Evolutionary conservation across 2,888 invertebrate genomes (phyloP).

Genomic region (Sarcophaga rosellei): DNA sequence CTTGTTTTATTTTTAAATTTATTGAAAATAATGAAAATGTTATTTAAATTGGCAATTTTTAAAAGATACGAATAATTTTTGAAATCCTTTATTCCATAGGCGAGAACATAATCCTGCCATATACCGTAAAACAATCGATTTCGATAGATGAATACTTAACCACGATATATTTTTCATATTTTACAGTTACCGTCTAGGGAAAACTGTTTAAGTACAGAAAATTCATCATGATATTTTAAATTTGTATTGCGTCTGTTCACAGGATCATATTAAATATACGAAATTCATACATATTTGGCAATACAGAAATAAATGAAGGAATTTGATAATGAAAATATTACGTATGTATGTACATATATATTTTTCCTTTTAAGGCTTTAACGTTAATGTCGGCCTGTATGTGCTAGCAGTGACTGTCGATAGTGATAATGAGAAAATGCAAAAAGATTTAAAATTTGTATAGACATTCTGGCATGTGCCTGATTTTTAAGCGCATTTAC

Average conservation of each 20-base stretch:
- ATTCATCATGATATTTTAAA: not conserved
- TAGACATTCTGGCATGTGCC: not conserved
- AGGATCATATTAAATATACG: not conserved
- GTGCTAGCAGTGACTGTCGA: no score
- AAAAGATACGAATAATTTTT: no score
- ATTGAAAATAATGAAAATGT: no score
- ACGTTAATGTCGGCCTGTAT: no score
- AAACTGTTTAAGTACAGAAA: not conserved
- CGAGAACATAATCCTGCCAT: no score
- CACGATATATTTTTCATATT: not conserved
- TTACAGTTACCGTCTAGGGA: not conserved
- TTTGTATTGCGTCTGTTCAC: not conserved
- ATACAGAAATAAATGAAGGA: not conserved
- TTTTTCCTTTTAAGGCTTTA: no score
- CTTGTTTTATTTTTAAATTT: no score
- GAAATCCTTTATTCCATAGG: no score
- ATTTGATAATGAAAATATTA: not conserved
- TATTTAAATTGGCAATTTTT: no score
- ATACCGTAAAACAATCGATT: no score
- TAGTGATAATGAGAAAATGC: no score
- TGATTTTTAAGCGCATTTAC: not conserved
- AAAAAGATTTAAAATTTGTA: not conserved
- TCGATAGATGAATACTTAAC: no score
- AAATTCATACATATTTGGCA: not conserved
- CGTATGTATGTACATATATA: not conserved